Conservation (phyloP, 2,888 invertebrate species). For the Cyclophora albipunctata region DNA sequence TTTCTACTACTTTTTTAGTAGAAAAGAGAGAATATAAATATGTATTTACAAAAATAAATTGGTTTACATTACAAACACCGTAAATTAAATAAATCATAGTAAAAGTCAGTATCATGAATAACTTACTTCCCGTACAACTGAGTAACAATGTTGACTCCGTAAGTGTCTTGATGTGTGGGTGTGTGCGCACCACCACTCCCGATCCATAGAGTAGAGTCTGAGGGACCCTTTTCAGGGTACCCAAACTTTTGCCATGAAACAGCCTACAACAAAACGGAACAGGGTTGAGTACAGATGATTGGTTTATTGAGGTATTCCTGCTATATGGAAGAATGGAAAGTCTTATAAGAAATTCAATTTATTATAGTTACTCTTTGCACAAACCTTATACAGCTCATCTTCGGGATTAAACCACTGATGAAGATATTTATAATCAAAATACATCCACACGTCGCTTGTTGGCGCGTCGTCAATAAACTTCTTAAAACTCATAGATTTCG, state of each 20-base stretch:
- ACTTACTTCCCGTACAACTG: constrained; percentile 89
- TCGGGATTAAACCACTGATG: constrained; percentile 78
- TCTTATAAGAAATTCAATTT: not conserved
- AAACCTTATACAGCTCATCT: constrained; percentile 75
- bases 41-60: too few species aligned
- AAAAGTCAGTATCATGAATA: too few species aligned
- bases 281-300: not conserved
- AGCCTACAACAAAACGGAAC: constrained; percentile 26
- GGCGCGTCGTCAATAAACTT: constrained; percentile 73
- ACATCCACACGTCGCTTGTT: constrained; percentile 78
- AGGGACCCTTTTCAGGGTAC: constrained; percentile 77
- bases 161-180: constrained; percentile 95
- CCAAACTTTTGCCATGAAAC: constrained; percentile 81
- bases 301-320: not conserved
- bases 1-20: too few species aligned
- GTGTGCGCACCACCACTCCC: constrained; percentile 92
- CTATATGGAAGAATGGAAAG: not conserved
- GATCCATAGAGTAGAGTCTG: constrained; percentile 90
- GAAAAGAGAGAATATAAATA: too few species aligned
- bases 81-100: too few species aligned
- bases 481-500: constrained; percentile 74
- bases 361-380: not conserved
- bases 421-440: constrained; percentile 91
- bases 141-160: constrained; percentile 93
- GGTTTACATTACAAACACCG: too few species aligned